phyloP scores from a whole-genome alignment of 2,888 invertebrate species.

The Carpatolechia fugitivella region DNA sequence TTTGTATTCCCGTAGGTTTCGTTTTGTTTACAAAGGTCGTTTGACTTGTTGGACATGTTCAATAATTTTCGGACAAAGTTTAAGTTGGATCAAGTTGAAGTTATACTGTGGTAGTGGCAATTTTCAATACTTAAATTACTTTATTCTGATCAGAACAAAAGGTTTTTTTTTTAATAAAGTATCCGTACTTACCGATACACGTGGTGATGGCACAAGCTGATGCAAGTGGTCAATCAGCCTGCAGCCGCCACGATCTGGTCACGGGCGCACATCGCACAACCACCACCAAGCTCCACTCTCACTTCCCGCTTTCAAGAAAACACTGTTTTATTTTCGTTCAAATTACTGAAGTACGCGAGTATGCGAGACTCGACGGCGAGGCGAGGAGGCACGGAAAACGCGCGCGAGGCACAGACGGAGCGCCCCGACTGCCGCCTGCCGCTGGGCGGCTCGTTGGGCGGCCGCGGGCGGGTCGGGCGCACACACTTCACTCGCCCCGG shows the following conservation, averaged over 20 bases:
- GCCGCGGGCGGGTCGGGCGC: slow-evolving; percentile 62
- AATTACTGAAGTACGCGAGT: background rate
- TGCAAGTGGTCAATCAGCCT: slow-evolving; percentile 48
- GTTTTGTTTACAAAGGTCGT: too few species aligned
- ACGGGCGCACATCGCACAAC: slow-evolving; percentile 50
- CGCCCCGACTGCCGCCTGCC: slow-evolving; percentile 35
- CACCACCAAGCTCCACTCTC: slow-evolving; percentile 23
- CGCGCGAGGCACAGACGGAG: slow-evolving; percentile 20
- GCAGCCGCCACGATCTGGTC: slow-evolving; percentile 53
- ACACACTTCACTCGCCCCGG: too few species aligned
- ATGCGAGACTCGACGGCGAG: background rate
- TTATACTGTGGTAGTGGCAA: slow-evolving; percentile 1
- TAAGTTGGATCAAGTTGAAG: background rate
- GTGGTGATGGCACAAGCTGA: slow-evolving; percentile 39
- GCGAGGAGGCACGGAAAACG: background rate
- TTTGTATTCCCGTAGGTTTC: too few species aligned
- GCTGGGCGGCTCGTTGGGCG: slow-evolving; percentile 55
- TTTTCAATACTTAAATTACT: background rate
- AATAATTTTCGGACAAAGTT: background rate
- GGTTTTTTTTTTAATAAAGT: too few species aligned
- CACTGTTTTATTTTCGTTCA: background rate
- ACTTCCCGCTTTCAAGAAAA: background rate
- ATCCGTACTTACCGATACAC: slow-evolving; percentile 58
- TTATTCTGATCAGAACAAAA: too few species aligned
- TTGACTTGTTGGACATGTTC: too few species aligned